Evolutionary conservation across 2,113 vertebrate genomes (phyloP), one percentile per base, ranked within the genome.

Genomic region (Rynchops niger): DNA sequence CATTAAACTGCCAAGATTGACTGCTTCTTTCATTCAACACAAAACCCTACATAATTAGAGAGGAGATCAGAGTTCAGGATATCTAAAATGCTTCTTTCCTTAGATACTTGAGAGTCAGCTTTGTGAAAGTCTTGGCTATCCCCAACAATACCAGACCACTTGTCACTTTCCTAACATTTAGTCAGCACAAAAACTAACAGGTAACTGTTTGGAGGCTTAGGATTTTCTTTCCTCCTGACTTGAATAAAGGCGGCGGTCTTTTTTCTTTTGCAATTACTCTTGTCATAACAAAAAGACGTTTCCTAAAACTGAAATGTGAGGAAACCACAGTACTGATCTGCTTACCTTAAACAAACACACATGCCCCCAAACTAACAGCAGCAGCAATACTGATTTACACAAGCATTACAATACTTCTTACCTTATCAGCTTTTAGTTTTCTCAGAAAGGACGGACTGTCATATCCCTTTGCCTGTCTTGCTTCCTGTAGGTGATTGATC

Each of bases 401-500:
- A 49, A 36, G 20, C 13, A 10, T 59, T 82, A 27, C 12, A 20
- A 22, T 43, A 63, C 30, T 95, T 70, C 77, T 97, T 97, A 99
- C 99, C 99, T 99, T 99, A 97, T 99, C 99, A 96, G 99, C 99
- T 98, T 99, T 99, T 59, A 99, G 97, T 92, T 99, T 99, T 96
- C 99, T 99, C 90, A 99, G 98, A 96, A 99, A 99, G 27, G 99
- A 99, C 2, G 99, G 99, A 97, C 98, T 99, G 98, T 99, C 99
- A 66, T 99, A 99, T 56, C 99, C 99, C 97, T 99, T 99, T 83
- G 99, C 99, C 93, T 99, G 99, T 43, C 99, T 98, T 15, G 99
- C 99, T 97, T 99, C 99, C 97, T 99, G 99, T 82, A 99, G 96
- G 97, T 99, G 99, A 97, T 99, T 99, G 95, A 99, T 99, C 99